Evolutionary conservation across 2,797 vertebrate species (phyloP).

Genomic region (Tiaroga cobitis): DNA sequence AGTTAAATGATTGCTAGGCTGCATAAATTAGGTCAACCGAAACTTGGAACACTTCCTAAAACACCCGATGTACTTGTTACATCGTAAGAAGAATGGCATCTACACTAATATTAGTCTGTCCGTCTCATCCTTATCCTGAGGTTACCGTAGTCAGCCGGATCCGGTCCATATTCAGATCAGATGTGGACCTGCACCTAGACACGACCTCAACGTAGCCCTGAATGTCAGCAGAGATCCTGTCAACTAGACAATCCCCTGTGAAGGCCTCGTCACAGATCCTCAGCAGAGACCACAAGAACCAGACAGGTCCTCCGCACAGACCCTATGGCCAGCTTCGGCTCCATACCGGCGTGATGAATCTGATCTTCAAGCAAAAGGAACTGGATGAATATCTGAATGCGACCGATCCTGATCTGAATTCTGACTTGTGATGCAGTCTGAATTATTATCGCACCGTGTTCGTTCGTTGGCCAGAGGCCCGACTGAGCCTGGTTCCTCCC

Average conservation of each 20-base stretch:
- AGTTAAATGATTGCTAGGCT: background rate
- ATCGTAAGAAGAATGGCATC: background rate
- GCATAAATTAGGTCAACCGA: background rate
- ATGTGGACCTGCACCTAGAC: background rate
- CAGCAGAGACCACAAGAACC: background rate
- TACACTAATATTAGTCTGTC: background rate
- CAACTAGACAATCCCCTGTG: background rate
- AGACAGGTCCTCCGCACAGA: background rate
- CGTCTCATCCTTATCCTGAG: slow-evolving; percentile 18
- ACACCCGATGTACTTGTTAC: background rate
- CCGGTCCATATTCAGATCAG: background rate
- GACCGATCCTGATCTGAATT: background rate
- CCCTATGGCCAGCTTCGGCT: background rate
- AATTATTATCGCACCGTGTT: background rate
- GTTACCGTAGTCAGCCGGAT: background rate
- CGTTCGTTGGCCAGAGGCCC: background rate
- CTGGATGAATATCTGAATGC: background rate
- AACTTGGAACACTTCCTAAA: background rate
- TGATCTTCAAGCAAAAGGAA: background rate
- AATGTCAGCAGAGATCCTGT: background rate
- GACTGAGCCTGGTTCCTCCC: background rate
- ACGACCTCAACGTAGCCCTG: background rate
- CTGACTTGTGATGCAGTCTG: background rate
- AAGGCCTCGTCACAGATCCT: background rate
- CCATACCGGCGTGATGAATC: background rate